Evolutionary conservation across 2,888 invertebrate genomes (phyloP).

Genomic region (Tenthredo notha): DNA sequence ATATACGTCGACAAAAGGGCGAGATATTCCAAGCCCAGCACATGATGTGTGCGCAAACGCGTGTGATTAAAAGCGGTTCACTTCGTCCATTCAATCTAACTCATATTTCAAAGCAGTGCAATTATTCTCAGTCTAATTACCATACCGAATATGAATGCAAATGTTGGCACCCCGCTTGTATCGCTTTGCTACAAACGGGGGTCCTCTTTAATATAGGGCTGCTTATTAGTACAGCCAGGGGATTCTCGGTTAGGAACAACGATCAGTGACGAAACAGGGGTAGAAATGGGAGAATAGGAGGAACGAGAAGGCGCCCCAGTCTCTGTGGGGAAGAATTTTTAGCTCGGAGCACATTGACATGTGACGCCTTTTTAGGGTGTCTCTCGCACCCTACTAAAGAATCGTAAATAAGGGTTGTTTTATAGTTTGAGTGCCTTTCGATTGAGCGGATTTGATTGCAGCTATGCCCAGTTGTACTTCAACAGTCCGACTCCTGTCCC

Average conservation of each 20-base stretch:
- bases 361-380: slow-evolving; percentile 68
- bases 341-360: slow-evolving; percentile 65
- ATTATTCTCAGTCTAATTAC: slow-evolving; percentile 75
- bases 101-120: slow-evolving; percentile 65
- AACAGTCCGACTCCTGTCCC: slow-evolving; percentile 19
- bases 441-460: slow-evolving; percentile 71
- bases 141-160: slow-evolving; percentile 76
- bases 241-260: slow-evolving; percentile 11
- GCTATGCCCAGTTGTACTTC: slow-evolving; percentile 61
- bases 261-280: neutral
- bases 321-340: slow-evolving; percentile 48
- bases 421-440: slow-evolving; percentile 65
- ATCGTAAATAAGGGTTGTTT: slow-evolving; percentile 71
- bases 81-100: slow-evolving; percentile 56
- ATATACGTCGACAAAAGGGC: neutral
- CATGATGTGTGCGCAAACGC: slow-evolving; percentile 4
- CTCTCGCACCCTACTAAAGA: slow-evolving; percentile 63
- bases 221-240: slow-evolving; percentile 70
- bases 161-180: slow-evolving; percentile 62
- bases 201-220: slow-evolving; percentile 70
- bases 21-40: neutral
- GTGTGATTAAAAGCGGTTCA: slow-evolving; percentile 55
- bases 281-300: slow-evolving; percentile 34
- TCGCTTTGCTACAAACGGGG: slow-evolving; percentile 59
- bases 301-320: slow-evolving; percentile 49